phyloP scores from a whole-genome alignment of 1,140 invertebrate species.

The Gonioctena quinquepunctata region DNA sequence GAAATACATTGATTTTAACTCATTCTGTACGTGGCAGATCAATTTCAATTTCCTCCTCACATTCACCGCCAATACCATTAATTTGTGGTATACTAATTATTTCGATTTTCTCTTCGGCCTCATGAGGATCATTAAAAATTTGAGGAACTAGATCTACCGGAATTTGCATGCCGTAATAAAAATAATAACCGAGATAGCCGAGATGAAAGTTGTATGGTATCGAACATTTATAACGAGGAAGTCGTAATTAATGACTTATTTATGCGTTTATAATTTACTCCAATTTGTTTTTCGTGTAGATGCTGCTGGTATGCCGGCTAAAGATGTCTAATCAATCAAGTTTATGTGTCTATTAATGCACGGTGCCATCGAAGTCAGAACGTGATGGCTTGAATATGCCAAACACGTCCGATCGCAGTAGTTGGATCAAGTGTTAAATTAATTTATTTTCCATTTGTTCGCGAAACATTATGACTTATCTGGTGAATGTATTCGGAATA shows the following conservation, averaged over 20 bases:
- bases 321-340: constrained; percentile 14
- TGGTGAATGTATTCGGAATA: neutral
- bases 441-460: constrained; percentile 6
- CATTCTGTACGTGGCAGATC: neutral
- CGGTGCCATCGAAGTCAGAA: constrained; percentile 15
- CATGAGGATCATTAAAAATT: neutral
- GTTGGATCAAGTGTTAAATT: constrained; percentile 4
- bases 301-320: constrained; percentile 21
- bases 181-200: neutral
- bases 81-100: neutral
- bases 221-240: constrained; percentile 9
- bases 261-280: constrained; percentile 22
- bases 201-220: constrained; percentile 3
- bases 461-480: neutral
- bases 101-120: neutral
- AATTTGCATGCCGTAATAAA: constrained; percentile 6
- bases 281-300: constrained; percentile 30
- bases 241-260: constrained; percentile 18
- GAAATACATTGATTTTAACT: too few relatives aligned
- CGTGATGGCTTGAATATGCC: constrained; percentile 11
- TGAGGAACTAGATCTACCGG: constrained; percentile 1
- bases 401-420: constrained; percentile 2
- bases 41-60: neutral
- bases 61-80: neutral
- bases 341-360: constrained; percentile 24